These are phyloP conservation scores for Sceliomorpha sp. DNA, from an alignment of 2,888 invertebrate species.

Conservation along the genomic window DNA sequence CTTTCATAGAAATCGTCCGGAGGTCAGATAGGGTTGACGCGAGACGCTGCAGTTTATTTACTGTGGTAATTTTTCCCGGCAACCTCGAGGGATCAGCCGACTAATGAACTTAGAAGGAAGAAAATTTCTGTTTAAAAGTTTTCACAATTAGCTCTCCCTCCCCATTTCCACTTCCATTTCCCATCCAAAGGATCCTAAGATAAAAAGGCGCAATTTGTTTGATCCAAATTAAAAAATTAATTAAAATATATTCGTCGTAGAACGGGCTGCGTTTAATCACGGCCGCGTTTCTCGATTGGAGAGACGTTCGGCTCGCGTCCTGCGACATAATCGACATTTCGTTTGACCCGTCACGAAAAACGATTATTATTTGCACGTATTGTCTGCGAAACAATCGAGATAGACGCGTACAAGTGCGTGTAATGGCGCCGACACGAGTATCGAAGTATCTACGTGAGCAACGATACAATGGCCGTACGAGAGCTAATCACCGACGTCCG, in stretches of 20 bases:
- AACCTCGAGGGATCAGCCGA: slow-evolving; percentile 42
- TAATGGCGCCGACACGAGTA: slow-evolving; percentile 45
- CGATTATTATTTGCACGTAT: slow-evolving; percentile 34
- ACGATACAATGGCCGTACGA: slow-evolving; percentile 35
- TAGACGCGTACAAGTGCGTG: slow-evolving; percentile 34
- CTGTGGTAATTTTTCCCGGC: slow-evolving; percentile 45
- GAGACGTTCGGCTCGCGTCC: no score
- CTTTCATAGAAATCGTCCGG: slow-evolving; percentile 27
- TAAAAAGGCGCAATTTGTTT: no score
- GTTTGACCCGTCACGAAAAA: slow-evolving; percentile 12
- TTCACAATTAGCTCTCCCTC: slow-evolving; percentile 42
- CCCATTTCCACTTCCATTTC: slow-evolving; percentile 23
- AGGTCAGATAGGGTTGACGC: slow-evolving; percentile 38
- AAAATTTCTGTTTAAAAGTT: slow-evolving; percentile 50
- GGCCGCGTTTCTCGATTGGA: neutral
- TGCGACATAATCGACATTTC: slow-evolving; percentile 4
- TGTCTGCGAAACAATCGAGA: slow-evolving; percentile 34
- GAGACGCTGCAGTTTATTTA: slow-evolving; percentile 51
- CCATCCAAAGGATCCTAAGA: no score
- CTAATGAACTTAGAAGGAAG: slow-evolving; percentile 43
- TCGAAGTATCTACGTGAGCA: slow-evolving; percentile 44
- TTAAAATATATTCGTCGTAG: slow-evolving; percentile 7
- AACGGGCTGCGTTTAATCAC: no score
- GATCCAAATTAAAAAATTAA: no score
- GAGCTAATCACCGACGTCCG: slow-evolving; percentile 46